Percentiles rank a stretch among this genome's conserved stretches.
Evolutionary conservation across 2,797 vertebrate genomes (phyloP).

Genomic region (Catostomus latipinnis): DNA sequence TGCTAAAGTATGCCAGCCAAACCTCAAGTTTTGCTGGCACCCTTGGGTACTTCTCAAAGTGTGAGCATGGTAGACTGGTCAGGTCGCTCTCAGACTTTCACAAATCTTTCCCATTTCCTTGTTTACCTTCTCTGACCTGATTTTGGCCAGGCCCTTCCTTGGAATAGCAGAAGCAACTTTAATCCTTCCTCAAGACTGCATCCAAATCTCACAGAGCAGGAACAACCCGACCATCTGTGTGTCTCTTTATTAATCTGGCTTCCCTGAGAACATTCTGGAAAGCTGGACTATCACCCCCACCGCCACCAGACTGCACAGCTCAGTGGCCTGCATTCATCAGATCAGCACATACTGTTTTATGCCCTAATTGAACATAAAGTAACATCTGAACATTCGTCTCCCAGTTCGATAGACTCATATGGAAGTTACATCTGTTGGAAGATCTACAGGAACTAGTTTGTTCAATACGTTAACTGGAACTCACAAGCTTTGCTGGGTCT

Average conservation of each 20-base stretch:
- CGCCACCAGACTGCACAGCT: constrained; percentile 42
- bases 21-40: neutral
- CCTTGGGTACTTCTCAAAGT: constrained; percentile 8
- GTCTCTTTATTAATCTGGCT: constrained; percentile 81
- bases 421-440: neutral
- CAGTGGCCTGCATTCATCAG: constrained; percentile 49
- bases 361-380: constrained; percentile 37
- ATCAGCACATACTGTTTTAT: constrained; percentile 31
- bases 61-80: constrained; percentile 11
- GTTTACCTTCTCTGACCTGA: constrained; percentile 59
- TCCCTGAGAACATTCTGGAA: constrained; percentile 60
- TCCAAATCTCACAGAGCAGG: constrained; percentile 81
- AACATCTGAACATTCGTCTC: constrained; percentile 27
- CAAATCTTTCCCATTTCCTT: constrained; percentile 28
- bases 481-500: neutral
- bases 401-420: neutral
- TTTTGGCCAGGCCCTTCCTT: constrained; percentile 64
- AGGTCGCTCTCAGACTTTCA: constrained; percentile 28
- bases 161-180: constrained; percentile 73
- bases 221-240: constrained; percentile 84
- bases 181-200: constrained; percentile 76
- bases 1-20: neutral
- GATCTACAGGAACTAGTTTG: neutral
- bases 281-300: constrained; percentile 56
- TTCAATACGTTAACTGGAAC: neutral